phyloP scores from a whole-genome alignment of 2,888 invertebrate species.

The Orchestes rusci region DNA sequence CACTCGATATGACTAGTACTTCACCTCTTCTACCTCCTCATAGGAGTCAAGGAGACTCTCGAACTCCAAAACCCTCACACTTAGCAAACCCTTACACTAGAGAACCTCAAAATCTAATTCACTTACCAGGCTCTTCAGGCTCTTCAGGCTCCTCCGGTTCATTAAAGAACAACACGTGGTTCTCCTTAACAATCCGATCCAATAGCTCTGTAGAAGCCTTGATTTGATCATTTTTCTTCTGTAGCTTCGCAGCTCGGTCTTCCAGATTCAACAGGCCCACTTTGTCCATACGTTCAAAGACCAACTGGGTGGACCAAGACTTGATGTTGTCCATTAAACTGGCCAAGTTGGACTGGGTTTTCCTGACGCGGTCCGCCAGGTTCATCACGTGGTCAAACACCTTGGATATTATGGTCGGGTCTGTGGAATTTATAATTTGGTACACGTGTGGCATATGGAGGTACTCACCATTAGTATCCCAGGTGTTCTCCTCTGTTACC shows the following conservation, averaged over 20 bases:
- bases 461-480: slow-evolving; percentile 70
- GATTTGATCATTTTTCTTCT: slow-evolving; percentile 48
- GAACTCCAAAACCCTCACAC: background rate
- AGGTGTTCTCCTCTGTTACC: slow-evolving; percentile 64
- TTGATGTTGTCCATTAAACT: slow-evolving; percentile 52
- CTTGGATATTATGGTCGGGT: slow-evolving; percentile 24
- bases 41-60: too few species aligned
- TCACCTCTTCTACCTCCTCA: too few species aligned
- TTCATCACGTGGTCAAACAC: slow-evolving; percentile 62
- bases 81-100: background rate
- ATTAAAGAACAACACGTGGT: slow-evolving; percentile 65
- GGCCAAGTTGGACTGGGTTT: slow-evolving; percentile 60
- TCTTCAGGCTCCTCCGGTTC: slow-evolving; percentile 36
- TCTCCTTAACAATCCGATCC: slow-evolving; percentile 51
- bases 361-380: slow-evolving; percentile 60
- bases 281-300: slow-evolving; percentile 67
- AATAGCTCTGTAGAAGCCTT: slow-evolving; percentile 51
- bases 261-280: slow-evolving; percentile 50
- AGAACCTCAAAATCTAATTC: background rate
- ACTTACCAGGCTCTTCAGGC: slow-evolving; percentile 2
- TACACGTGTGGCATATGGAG: too few species aligned
- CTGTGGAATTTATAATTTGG: slow-evolving; percentile 33
- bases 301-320: slow-evolving; percentile 65
- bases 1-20: too few species aligned
- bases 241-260: slow-evolving; percentile 50